Evolutionary conservation across 1,140 invertebrate species (phyloP), one percentile per base, ranked within the genome.

Genomic region (Calycopis cecrops): DNA sequence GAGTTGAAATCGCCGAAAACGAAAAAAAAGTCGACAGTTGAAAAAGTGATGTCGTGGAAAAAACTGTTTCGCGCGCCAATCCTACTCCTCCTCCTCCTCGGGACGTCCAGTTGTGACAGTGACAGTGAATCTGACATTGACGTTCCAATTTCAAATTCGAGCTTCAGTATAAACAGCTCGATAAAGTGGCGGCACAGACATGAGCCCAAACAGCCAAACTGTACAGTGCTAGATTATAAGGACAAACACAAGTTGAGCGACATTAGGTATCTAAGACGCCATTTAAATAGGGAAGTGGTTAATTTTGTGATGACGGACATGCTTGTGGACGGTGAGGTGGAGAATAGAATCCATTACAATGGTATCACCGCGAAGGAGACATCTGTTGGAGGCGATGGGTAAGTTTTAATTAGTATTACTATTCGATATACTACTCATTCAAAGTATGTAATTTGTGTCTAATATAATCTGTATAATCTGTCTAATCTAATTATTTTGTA

Each of bases 331-430:
- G 92, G 92, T 14, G 92, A 93, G 59, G 73, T 89, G 38, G 92
- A 93, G 71, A 88, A 88, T 1, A 73, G 91, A 14, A 84, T 93
- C 17, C 89, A 90, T 69, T 91, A 77, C 59, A 88, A 90, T 52
- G 90, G 90, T 9, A 72, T 92, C 14, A 90, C 89, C 4, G 91
- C 91, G 18, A 92, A 92, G 66, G 91, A 93, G 71, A 92, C 91
- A 0, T 88, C 85, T 47, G 90, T 91, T 21, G 79, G 83, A 0
- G 59, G 52, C 44, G 81, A 88, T 62, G 82, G 88, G 89, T 90
- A 67, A 88, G 88, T 75, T 48, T 42, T 14, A 40, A 18, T 9
- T 49, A 44, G n/a, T 28, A 7, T 49, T 48, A 51, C 37, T 12
- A 28, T 6, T 28, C 2, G 21, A 3, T 28, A 28, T n/a, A n/a